A percentile compares a stretch with the other conserved stretches of the same genome.
These are phyloP conservation scores for Lycaena phlaeas DNA, from an alignment of 2,888 invertebrate species.

Conservation along the genomic window DNA sequence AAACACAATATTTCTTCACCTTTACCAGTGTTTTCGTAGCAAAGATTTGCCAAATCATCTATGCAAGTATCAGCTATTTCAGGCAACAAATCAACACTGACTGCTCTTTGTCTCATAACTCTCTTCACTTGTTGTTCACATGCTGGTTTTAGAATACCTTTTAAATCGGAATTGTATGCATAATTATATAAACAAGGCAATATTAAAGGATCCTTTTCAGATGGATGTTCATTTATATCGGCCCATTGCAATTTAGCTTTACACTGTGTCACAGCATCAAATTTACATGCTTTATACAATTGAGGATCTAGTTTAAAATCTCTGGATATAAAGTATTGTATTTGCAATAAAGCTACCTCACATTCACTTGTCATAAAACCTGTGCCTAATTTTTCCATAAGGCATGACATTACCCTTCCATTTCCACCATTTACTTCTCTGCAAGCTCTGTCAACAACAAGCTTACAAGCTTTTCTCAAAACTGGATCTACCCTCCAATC, in stretches of 20 bases:
- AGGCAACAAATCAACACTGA: slow-evolving; percentile 93
- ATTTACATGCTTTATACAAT: slow-evolving; percentile 89
- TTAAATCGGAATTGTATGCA: slow-evolving; percentile 71
- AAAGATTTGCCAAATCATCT: slow-evolving; percentile 85
- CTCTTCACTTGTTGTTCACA: slow-evolving; percentile 87
- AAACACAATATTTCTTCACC: slow-evolving; percentile 95
- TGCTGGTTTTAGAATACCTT: slow-evolving; percentile 67
- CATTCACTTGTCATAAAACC: slow-evolving; percentile 90
- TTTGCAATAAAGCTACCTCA: slow-evolving; percentile 92
- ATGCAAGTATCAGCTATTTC: slow-evolving; percentile 94
- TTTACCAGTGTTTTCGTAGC: slow-evolving; percentile 87
- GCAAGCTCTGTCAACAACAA: slow-evolving; percentile 86
- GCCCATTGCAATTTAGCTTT: slow-evolving; percentile 85
- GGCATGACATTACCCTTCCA: slow-evolving; percentile 90
- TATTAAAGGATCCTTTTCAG: slow-evolving; percentile 86
- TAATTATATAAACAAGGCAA: slow-evolving; percentile 91
- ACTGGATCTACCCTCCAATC: slow-evolving; percentile 97
- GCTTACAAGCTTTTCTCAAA: slow-evolving; percentile 87
- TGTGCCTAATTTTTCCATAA: slow-evolving; percentile 93
- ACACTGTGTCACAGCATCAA: slow-evolving; percentile 88
- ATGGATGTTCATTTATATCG: slow-evolving; percentile 76
- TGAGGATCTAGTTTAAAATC: slow-evolving; percentile 94
- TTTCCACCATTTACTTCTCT: slow-evolving; percentile 81
- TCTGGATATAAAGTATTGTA: slow-evolving; percentile 97
- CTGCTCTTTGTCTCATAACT: slow-evolving; percentile 93